Percentiles rank a stretch among this genome's conserved stretches.
Conservation (phyloP, 2,888 invertebrate genomes). For the Tetramorium bicarinatum region DNA sequence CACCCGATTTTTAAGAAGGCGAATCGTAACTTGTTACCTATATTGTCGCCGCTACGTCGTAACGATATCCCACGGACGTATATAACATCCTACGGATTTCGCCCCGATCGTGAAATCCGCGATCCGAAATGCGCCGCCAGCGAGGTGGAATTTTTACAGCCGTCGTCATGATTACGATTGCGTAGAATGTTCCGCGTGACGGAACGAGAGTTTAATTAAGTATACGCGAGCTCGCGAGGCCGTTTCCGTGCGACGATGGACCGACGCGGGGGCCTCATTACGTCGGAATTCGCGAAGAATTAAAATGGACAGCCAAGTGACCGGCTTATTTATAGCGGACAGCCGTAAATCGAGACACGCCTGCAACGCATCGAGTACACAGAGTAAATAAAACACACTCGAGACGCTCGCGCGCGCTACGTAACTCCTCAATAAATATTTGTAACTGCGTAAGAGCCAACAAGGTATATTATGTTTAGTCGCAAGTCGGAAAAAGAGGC, state of each 20-base stretch:
- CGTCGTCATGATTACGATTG: conserved; percentile 66
- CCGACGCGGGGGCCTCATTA: conserved; percentile 21
- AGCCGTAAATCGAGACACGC: conserved; percentile 69
- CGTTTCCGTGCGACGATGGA: not conserved
- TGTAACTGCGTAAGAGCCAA: conserved; percentile 60
- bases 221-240: conserved; percentile 56
- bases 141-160: conserved; percentile 25
- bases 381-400: conserved; percentile 74
- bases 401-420: conserved; percentile 27
- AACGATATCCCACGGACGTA: conserved; percentile 19
- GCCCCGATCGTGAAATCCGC: conserved; percentile 7
- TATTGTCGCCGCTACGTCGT: conserved; percentile 29
- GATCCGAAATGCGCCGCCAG: conserved; percentile 8
- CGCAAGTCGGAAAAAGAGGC: conserved; percentile 54
- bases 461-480: conserved; percentile 68
- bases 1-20: conserved; percentile 42
- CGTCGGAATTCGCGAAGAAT: conserved; percentile 56
- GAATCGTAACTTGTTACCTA: conserved; percentile 45
- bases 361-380: conserved; percentile 59
- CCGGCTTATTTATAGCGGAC: conserved; percentile 42
- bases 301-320: conserved; percentile 42
- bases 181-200: conserved; percentile 62
- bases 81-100: conserved; percentile 22
- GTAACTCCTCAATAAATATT: conserved; percentile 74
- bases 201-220: conserved; percentile 61